Base-by-base conservation (phyloP, 2,888 invertebrate species). In the Corythucha ciliata region DNA sequence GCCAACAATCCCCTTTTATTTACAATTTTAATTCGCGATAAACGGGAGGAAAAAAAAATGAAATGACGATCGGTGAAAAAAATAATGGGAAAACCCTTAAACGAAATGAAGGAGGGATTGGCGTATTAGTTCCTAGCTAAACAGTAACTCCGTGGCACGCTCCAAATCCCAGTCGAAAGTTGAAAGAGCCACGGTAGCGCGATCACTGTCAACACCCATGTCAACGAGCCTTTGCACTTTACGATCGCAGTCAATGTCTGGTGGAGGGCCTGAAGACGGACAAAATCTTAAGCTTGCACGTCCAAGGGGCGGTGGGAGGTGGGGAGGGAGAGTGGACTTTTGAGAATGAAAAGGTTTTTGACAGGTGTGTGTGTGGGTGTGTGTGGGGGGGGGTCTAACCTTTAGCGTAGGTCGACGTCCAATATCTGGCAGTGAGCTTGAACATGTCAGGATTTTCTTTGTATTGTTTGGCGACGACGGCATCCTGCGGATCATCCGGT, bases 381-480 rank as follows among this genome's bases (percentile, higher is more conserved):
- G n/a, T n/a, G n/a, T n/a, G n/a, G n/a, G n/a, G n/a, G n/a, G n/a
- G n/a, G n/a, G n/a, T n/a, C 44, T 42, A 50, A 63, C 63, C 63
- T 57, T 85, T 86, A 16, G 96, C 98, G 71, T 94, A 97, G 14
- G 81, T 79, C 67, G 85, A 83, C 53, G 96, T 89, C 98, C 98
- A 98, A 73, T 94, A 92, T 65, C 79, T 78, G 24, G 98, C 98
- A 21, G 98, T 99, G 64, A 81, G 72, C 61, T 79, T 76, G 70
- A 93, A 98, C 68, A 96, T 79, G 58, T 82, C 79, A 54, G 79
- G 78, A 65, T 87, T 81, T 63, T 90, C 89, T 74, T 90, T 90
- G 71, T 82, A 98, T 69, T 98, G 98, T 68, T 85, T 87, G 24
- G 98, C 98, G 20, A 99, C 98, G 0, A 98, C 92, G 0, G 93